These are phyloP conservation scores for Pipistrellus pipistrellus DNA, from an alignment of 2,797 vertebrate species.

Conservation along the genomic window DNA sequence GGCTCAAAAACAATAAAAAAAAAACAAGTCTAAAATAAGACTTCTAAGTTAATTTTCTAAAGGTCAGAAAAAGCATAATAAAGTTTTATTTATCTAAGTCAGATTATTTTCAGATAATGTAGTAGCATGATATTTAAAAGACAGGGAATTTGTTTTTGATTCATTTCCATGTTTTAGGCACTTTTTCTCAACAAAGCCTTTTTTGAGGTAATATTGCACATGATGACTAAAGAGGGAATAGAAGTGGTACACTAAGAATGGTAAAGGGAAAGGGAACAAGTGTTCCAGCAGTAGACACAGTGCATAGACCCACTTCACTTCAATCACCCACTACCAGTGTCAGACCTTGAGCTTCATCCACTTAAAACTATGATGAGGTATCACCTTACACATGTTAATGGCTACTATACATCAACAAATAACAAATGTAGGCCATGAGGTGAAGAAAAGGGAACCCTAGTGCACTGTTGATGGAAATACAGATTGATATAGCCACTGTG, in stretches of 20 bases:
- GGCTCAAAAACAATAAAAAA: not conserved
- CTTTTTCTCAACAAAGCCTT: not conserved
- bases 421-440: no score
- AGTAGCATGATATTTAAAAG: not conserved
- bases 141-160: not conserved
- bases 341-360: not conserved
- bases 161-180: not conserved
- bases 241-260: not conserved
- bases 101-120: not conserved
- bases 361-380: no score
- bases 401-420: no score
- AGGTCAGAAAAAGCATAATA: not conserved
- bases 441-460: no score
- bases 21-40: not conserved
- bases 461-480: no score
- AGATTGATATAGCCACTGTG: no score
- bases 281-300: not conserved
- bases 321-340: no score
- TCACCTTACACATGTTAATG: no score
- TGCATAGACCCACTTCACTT: not conserved
- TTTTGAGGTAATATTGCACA: not conserved
- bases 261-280: not conserved
- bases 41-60: not conserved
- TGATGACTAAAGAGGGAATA: not conserved
- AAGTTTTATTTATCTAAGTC: not conserved